phyloP scores from a whole-genome alignment of 1,140 invertebrate genomes.

The Calycopis cecrops region DNA sequence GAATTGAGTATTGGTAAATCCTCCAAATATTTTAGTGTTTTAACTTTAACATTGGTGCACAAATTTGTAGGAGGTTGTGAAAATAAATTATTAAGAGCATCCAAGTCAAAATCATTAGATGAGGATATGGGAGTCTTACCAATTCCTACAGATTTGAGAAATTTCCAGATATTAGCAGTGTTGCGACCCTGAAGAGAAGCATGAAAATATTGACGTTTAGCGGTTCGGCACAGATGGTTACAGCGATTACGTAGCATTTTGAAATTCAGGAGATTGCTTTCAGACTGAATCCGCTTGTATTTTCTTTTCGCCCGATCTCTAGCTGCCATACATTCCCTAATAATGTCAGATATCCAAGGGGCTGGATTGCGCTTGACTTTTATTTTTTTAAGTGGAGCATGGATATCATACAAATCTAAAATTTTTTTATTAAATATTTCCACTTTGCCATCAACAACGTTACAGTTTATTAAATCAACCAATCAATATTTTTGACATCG shows the following conservation, averaged over 20 bases:
- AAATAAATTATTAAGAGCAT: background rate
- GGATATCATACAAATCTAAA: background rate
- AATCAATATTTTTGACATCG: background rate
- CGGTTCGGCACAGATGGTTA: background rate
- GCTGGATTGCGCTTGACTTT: background rate
- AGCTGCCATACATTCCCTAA: background rate
- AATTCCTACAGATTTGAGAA: background rate
- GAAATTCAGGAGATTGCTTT: background rate
- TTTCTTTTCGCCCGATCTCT: background rate
- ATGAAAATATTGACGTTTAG: background rate
- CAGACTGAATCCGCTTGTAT: background rate
- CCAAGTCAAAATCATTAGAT: background rate
- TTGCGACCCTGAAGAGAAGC: background rate
- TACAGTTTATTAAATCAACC: background rate
- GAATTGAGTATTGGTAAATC: slow-evolving; percentile 1
- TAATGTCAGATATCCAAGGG: background rate
- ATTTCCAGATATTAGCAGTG: background rate
- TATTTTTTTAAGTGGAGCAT: background rate
- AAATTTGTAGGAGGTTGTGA: background rate
- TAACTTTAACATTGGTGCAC: background rate
- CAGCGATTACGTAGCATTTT: background rate
- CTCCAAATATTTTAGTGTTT: background rate
- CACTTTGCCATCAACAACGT: background rate
- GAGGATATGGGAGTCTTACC: slow-evolving; percentile 5
- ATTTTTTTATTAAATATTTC: background rate